phyloP scores from a whole-genome alignment of 2,113 vertebrate species.

The Blennius ocellaris region DNA sequence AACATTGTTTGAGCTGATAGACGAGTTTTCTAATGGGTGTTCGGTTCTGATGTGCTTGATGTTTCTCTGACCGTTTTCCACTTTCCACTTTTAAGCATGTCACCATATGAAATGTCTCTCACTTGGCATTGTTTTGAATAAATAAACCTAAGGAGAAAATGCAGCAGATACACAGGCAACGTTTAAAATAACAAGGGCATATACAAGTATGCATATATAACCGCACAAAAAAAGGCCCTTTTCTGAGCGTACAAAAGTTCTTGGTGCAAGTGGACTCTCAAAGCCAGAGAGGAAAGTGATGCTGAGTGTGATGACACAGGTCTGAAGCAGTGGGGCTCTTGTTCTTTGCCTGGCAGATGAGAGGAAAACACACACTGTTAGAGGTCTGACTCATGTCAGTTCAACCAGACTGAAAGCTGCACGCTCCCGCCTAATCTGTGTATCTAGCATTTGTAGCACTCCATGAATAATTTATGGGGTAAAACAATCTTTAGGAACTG shows the following conservation, averaged over 20 bases:
- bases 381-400: conserved; percentile 43
- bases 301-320: conserved; percentile 26
- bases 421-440: conserved; percentile 51
- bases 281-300: conserved; percentile 32
- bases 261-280: conserved; percentile 40
- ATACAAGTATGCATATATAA: background rate
- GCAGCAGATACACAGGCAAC: background rate
- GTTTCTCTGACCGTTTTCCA: background rate
- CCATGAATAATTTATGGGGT: conserved; percentile 62
- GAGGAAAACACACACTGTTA: conserved; percentile 42
- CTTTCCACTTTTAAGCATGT: conserved; percentile 2
- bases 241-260: conserved; percentile 15
- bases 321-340: conserved; percentile 32
- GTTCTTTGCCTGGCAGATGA: conserved; percentile 49
- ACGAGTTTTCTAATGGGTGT: background rate
- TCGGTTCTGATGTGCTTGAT: conserved; percentile 24
- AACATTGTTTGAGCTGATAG: background rate
- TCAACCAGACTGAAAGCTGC: conserved; percentile 34
- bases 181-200: background rate
- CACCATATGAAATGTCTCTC: conserved; percentile 12
- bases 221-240: background rate
- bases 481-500: conserved; percentile 43
- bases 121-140: conserved; percentile 8
- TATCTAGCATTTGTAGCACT: conserved; percentile 53
- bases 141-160: conserved; percentile 18